Base-by-base conservation (phyloP, 1,140 invertebrate species). In the Lasioglossum baleicum region DNA sequence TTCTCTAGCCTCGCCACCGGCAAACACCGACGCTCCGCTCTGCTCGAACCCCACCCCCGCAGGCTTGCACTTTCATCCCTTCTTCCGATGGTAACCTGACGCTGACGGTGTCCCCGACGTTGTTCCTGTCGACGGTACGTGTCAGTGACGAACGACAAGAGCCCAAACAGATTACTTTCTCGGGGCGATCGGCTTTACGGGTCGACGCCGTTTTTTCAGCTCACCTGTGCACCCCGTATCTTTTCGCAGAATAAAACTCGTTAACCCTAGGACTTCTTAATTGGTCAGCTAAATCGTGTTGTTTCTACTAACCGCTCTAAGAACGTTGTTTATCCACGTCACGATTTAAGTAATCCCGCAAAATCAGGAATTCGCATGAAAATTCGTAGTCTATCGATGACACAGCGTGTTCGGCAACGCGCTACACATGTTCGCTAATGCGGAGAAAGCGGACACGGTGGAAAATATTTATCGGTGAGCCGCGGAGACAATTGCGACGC, bases 101-200 rank as follows among this genome's bases (percentile, higher is more conserved):
- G 8, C 71, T 48, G 51, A n/a, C 15, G 42, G 42, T 51, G 64
- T 68, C 48, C 51, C 65, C 15, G 53, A 35, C 58, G 31, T 35
- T 35, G 48, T 74, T 53, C 53, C 15, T 67, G 20, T 17, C 60
- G 40, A 26, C 58, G 44, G 31, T 61, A 70, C 73, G 48, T 70
- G 66, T 56, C 79, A 56, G n/a, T 64, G 58, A 80, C 53, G 56
- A 68, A 75, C 66, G 60, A 68, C 70, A 13, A 15, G 40, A 51
- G 56, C 68, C 70, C 63, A 83, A 83, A 84, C 72, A 60, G 77
- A 77, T 81, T 79, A 79, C 60, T 83, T 82, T 61, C 66, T 31
- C 66, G 22, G 76, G 60, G 63, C 53, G 22, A 60, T 65, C 17
- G 48, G 63, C 56, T 60, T 70, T 53, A 79, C 0, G 11, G 20